Conservation (phyloP, 2,888 invertebrate genomes). For the Pediacus dermestoides region DNA sequence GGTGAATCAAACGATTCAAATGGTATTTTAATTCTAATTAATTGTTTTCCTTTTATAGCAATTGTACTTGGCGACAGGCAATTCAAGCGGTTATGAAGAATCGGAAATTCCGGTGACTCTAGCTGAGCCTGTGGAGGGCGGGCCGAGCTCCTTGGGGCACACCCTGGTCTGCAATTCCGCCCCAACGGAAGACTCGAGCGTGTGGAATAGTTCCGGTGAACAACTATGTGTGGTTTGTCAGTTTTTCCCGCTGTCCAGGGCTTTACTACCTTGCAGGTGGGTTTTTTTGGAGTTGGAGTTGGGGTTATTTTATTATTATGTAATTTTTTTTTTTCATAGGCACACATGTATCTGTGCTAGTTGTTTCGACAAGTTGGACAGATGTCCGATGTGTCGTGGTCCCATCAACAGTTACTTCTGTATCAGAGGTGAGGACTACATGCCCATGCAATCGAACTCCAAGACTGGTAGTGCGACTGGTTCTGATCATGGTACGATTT, state of each 20-base stretch:
- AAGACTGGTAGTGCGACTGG: constrained; percentile 32
- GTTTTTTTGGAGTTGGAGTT: constrained; percentile 1
- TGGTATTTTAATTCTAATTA: background rate
- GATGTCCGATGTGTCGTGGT: constrained; percentile 84
- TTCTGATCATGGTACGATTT: constrained; percentile 50
- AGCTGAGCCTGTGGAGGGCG: constrained; percentile 54
- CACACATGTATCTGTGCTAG: constrained; percentile 82
- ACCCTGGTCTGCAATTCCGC: constrained; percentile 43
- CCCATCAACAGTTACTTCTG: constrained; percentile 81
- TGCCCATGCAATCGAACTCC: constrained; percentile 53
- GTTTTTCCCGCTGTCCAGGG: constrained; percentile 70
- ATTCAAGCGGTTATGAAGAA: constrained; percentile 56
- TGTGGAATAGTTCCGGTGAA: constrained; percentile 57
- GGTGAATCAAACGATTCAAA: constrained; percentile 52
- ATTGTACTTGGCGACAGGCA: constrained; percentile 72
- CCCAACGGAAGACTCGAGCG: constrained; percentile 50
- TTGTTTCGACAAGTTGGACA: constrained; percentile 76
- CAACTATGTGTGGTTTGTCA: constrained; percentile 81
- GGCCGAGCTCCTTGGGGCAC: constrained; percentile 43
- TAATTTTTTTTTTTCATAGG: too few relatives aligned
- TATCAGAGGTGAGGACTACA: constrained; percentile 72
- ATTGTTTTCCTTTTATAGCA: constrained; percentile 60
- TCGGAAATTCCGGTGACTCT: constrained; percentile 53
- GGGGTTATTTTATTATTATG: too few relatives aligned
- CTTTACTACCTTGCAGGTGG: constrained; percentile 71